Evolutionary conservation across 1,140 invertebrate genomes (phyloP), one percentile per base, ranked within the genome.

Genomic region (Colletes gigas): DNA sequence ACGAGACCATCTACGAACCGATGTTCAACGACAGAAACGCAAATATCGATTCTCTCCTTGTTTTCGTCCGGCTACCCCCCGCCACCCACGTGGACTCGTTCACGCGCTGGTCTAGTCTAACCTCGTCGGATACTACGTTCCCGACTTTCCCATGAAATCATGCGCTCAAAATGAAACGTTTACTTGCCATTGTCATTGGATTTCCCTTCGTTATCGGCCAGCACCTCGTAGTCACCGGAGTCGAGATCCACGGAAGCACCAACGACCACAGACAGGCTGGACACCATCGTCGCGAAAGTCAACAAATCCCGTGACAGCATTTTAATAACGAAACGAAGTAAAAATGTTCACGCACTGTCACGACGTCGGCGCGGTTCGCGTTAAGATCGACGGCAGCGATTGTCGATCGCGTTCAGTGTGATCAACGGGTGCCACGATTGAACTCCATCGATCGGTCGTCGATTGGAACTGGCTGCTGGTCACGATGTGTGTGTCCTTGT

Each of bases 221-320:
- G 81, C 70, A 89, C 73, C 66, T 92, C 92, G 78, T 93, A 92
- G 81, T 93, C 92, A 19, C 83, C 86, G 10, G 89, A 78, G 71
- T 93, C 92, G n/a, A 92, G 82, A 82, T 91, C 90, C 66, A 92
- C 84, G 7, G 90, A 89, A 12, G 89, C 86, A 79, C 88, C 83
- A 75, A 73, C 81, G 69, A 74, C 80, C 62, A 85, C 85, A 73
- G 62, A 74, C 21, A 92, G 82, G 55, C 85, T 82, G 15, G 76
- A 81, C 81, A 88, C 83, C 50, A 92, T 70, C 70, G 86, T 89
- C 68, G 84, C 90, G 55, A 91, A 76, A 59, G 79, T 83, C 70
- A 90, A 83, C 21, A 90, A 76, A 79, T 91, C 87, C 80, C 88
- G 69, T 54, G 88, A 79, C 82, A 88, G 75, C 90, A 88, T 88